A percentile compares a stretch with the other conserved stretches of the same genome.
These are phyloP conservation scores for Pomatorhinus ruficollis DNA, from an alignment of 2,113 vertebrate genomes.

Conservation along the genomic window DNA sequence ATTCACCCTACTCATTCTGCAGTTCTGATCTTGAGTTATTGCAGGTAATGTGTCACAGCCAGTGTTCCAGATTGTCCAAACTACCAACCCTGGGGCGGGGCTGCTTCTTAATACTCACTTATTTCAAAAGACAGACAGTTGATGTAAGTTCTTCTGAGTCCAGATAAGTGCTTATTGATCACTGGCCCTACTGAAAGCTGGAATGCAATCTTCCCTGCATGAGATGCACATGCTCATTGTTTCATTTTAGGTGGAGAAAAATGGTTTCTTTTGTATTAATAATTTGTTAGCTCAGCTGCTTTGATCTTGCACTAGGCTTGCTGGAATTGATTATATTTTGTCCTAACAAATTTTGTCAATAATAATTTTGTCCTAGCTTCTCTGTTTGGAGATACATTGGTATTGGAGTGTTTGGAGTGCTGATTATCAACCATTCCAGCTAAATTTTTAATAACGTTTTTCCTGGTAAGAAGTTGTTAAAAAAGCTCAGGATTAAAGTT, in stretches of 20 bases:
- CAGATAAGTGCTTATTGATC: slow-evolving; percentile 12
- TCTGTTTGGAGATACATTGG: neutral
- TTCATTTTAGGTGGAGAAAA: slow-evolving; percentile 3
- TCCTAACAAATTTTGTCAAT: neutral
- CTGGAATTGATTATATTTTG: neutral
- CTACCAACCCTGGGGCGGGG: neutral
- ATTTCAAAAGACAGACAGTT: neutral
- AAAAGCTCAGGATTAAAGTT: neutral
- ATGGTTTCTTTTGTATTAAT: neutral
- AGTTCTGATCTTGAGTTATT: neutral
- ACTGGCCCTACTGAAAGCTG: neutral
- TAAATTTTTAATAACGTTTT: neutral
- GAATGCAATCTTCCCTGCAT: neutral
- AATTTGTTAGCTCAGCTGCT: slow-evolving; percentile 4
- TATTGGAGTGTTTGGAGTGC: neutral
- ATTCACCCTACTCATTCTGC: neutral
- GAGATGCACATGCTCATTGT: neutral
- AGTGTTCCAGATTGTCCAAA: neutral
- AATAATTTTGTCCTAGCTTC: neutral
- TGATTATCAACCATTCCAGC: neutral
- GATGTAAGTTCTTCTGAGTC: neutral
- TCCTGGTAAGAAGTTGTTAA: neutral
- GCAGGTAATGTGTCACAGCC: neutral
- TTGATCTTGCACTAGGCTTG: neutral
- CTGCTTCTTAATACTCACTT: neutral